Base-by-base conservation (phyloP, 2,797 vertebrate species). In the Nannoperca australis region DNA sequence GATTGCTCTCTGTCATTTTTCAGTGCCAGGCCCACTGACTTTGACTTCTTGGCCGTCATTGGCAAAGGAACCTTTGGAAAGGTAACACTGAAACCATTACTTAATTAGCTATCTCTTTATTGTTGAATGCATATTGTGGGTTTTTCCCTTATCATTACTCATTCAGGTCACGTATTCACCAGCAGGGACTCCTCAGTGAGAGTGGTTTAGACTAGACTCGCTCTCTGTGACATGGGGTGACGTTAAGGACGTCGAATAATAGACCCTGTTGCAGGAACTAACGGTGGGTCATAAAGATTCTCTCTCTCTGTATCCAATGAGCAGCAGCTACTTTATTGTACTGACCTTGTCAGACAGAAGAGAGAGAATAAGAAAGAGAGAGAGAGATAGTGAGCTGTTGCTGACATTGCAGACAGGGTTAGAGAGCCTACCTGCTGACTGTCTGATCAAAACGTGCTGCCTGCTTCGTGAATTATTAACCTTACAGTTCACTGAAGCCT, bases 21-120 rank as follows among this genome's bases (percentile, higher is more conserved):
- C 91, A 99, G 98, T 93, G 98, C 97, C 91, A 96, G 95, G 70
- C 98, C 98, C 63, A 99, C 97, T n/a, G 98, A 99, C 94, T 99
- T 99, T 88, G 98, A 99, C 89, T 99, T 99, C 91, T 92, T 99
- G 88, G 95, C 97, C 54, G 95, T 99, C 91, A 99, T 99, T 90
- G 98, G 98, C 75, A 99, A 99, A 95, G 98, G 98, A 83, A 99
- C 97, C 76, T 99, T 98, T 88, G 98, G 98, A 88, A 99, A 98
- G 96, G 98, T 99, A 94, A 91, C 36, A 20, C 49, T 49, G 8
- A 61, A 73, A 38, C 49, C 67, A 74, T 79, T 36, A 70, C 14
- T 74, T 49, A 63, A 78, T 54, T 60, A 61, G 76, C 5, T 36
- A 11, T 60, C 9, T 70, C 20, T 51, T 55, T 65, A 24, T 66